Conservation (phyloP, 2,888 invertebrate species). For the Mimas tiliae region DNA sequence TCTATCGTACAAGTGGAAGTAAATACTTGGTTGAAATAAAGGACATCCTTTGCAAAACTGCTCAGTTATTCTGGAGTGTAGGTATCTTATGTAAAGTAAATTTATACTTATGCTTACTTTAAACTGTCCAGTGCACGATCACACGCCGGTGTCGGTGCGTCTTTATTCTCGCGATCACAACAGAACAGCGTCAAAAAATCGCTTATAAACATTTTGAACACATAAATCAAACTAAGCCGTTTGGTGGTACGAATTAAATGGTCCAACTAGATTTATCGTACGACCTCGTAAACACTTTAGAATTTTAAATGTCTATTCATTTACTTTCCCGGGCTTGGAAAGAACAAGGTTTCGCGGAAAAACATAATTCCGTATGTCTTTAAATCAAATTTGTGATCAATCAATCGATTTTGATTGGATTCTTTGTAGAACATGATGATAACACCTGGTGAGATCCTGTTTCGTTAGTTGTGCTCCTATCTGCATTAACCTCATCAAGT, state of each 20-base stretch:
- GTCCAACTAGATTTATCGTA: not conserved
- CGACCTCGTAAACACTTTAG: slow-evolving; percentile 9
- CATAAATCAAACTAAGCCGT: slow-evolving; percentile 9
- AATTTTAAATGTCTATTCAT: not conserved
- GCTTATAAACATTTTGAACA: slow-evolving; percentile 7
- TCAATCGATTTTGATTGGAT: not conserved
- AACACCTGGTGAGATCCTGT: not conserved
- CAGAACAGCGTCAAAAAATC: slow-evolving; percentile 15
- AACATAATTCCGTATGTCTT: not conserved
- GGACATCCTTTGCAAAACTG: no score
- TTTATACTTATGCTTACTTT: not conserved
- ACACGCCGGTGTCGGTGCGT: not conserved
- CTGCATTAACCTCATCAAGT: no score
- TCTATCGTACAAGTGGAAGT: no score
- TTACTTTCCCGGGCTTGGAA: slow-evolving; percentile 10
- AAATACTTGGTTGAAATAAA: no score
- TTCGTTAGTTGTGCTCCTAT: no score
- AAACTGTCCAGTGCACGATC: not conserved
- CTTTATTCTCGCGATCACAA: slow-evolving; percentile 19
- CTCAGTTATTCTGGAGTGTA: no score
- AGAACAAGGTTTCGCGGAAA: slow-evolving; percentile 9
- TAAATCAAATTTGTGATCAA: not conserved
- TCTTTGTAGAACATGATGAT: not conserved
- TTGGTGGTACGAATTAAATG: not conserved
- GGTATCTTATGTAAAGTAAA: not conserved